phyloP scores from a whole-genome alignment of 2,113 vertebrate genomes.

The Gorsachius goisagi region DNA sequence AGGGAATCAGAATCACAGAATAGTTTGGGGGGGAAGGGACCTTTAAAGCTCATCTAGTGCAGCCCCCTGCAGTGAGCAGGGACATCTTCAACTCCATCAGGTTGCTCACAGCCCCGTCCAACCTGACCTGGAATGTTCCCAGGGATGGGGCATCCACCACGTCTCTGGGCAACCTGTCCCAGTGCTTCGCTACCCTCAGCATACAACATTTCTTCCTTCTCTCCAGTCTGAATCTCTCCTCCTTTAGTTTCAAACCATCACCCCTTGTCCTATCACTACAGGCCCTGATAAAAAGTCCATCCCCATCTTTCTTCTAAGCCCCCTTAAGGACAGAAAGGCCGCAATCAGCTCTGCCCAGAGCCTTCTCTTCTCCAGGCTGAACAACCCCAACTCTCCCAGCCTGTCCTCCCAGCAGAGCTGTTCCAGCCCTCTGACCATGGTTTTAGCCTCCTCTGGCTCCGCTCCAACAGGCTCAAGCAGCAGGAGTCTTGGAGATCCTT shows the following conservation, averaged over 20 bases:
- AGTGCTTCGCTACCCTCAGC: accelerated
- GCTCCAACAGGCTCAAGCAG: background rate
- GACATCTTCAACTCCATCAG: background rate
- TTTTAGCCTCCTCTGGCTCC: accelerated
- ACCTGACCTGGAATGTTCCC: background rate
- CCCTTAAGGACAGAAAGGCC: accelerated
- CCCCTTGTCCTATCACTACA: accelerated
- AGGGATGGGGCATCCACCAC: background rate
- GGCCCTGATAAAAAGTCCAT: background rate
- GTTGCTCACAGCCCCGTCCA: background rate
- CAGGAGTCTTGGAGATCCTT: background rate
- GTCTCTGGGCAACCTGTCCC: background rate
- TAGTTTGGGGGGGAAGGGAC: background rate
- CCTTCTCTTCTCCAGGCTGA: background rate
- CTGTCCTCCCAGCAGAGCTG: background rate
- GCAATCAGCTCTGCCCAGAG: accelerated
- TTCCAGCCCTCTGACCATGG: background rate
- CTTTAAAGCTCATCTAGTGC: background rate
- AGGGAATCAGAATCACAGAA: background rate
- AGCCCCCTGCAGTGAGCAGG: accelerated
- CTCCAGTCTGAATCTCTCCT: accelerated
- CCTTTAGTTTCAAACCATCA: background rate
- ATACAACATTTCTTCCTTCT: background rate
- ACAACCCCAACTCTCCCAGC: background rate
- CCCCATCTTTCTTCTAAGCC: background rate